These are phyloP conservation scores for Dinothrombium tinctorium DNA, from an alignment of 1,140 invertebrate genomes.

Conservation along the genomic window DNA sequence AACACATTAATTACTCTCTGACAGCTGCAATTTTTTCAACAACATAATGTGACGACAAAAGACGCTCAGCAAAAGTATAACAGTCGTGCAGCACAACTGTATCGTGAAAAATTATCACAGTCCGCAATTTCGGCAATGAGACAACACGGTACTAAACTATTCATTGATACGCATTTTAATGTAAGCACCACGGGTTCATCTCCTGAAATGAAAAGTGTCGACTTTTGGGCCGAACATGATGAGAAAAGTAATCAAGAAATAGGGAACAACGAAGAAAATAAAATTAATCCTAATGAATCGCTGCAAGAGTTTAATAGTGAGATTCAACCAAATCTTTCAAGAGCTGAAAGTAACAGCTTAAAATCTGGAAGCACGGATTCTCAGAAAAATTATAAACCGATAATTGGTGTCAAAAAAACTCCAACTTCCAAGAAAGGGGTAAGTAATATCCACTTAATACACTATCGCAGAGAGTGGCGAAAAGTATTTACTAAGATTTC, in stretches of 20 bases:
- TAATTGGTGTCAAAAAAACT: too few relatives aligned
- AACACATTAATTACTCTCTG: too few relatives aligned
- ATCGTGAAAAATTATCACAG: slow-evolving; percentile 57
- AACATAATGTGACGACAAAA: slow-evolving; percentile 68
- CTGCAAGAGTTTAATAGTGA: too few relatives aligned
- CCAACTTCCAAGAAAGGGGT: slow-evolving; percentile 23
- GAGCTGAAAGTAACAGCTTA: too few relatives aligned
- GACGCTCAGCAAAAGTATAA: slow-evolving; percentile 96
- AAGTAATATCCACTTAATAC: slow-evolving; percentile 1
- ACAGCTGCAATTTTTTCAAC: slow-evolving; percentile 65
- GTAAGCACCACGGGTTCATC: too few relatives aligned
- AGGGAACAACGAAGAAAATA: background rate
- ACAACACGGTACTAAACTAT: slow-evolving; percentile 63
- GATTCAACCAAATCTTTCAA: too few relatives aligned
- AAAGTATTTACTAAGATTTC: too few relatives aligned
- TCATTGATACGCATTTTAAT: background rate
- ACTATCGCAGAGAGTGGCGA: too few relatives aligned
- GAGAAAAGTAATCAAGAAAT: background rate
- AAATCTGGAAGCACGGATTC: too few relatives aligned
- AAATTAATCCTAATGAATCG: too few relatives aligned
- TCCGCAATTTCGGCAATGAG: slow-evolving; percentile 63
- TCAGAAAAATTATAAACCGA: too few relatives aligned
- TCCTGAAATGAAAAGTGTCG: background rate
- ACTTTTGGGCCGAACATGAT: slow-evolving; percentile 1
- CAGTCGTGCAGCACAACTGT: slow-evolving; percentile 75